Percentiles rank a stretch among this genome's conserved stretches.
Conservation (phyloP, 2,113 vertebrate species). For the Murina feae region DNA sequence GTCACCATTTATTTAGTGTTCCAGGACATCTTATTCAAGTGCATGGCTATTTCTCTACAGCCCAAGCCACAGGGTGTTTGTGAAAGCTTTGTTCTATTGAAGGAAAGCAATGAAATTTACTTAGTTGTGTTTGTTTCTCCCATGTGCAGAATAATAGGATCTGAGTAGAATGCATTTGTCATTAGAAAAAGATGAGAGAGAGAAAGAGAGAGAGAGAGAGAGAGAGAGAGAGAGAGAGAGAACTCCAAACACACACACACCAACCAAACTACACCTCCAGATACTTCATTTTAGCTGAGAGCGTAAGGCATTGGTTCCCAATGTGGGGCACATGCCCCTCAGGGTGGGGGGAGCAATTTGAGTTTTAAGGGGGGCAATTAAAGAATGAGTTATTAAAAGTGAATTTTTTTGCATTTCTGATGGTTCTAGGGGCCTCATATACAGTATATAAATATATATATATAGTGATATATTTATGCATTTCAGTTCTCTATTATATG, state of each 20-base stretch:
- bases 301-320: not conserved
- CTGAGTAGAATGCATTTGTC: not conserved
- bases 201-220: too few species aligned
- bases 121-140: not conserved
- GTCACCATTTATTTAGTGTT: constrained; percentile 27
- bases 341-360: too few species aligned
- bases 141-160: not conserved
- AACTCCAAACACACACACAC: not conserved
- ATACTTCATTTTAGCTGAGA: not conserved
- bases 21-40: constrained; percentile 27
- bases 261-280: not conserved
- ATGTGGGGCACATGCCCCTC: too few species aligned
- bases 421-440: too few species aligned
- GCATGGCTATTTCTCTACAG: not conserved
- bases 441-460: too few species aligned
- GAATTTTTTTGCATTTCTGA: too few species aligned
- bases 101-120: not conserved
- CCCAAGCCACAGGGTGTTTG: not conserved
- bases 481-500: too few species aligned
- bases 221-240: too few species aligned
- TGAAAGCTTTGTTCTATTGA: not conserved
- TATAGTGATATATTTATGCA: too few species aligned
- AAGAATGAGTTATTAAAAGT: too few species aligned
- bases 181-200: not conserved
- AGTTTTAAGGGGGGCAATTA: too few species aligned